Conservation (phyloP, 1,140 invertebrate genomes). For the Caenorhabditis briggsae region DNA sequence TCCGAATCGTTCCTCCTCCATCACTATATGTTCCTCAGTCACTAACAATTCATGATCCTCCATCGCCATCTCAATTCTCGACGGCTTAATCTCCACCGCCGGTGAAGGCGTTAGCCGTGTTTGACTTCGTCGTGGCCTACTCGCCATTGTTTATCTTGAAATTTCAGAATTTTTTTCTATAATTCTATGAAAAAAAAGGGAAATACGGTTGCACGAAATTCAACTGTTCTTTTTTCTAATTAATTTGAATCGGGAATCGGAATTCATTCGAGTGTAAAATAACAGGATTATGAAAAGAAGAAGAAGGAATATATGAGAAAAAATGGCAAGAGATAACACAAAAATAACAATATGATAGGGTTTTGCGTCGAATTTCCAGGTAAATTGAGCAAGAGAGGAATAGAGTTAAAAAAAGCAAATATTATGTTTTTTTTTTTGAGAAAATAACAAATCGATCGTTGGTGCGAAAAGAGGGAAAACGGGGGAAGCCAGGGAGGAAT, state of each 20-base stretch:
- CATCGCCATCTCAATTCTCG: background rate
- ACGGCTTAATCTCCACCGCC: background rate
- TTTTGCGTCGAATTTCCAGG: slow-evolving; percentile 4
- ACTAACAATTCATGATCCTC: too few relatives aligned
- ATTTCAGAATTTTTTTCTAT: background rate
- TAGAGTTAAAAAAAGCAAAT: background rate
- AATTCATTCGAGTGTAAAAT: background rate
- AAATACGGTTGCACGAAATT: too few relatives aligned
- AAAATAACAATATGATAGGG: background rate
- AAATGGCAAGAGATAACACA: slow-evolving; percentile 45
- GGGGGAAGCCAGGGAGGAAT: background rate
- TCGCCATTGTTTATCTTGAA: slow-evolving; percentile 7
- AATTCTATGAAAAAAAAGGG: background rate
- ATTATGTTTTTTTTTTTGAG: background rate
- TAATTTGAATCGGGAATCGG: too few relatives aligned
- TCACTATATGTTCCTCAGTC: too few relatives aligned
- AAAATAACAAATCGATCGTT: slow-evolving; percentile 17
- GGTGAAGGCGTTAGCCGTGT: background rate
- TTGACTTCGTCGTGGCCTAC: background rate
- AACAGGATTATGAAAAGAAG: background rate
- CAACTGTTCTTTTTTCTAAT: too few relatives aligned
- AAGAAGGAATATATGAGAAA: background rate
- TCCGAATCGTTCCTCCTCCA: background rate
- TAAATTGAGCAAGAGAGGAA: slow-evolving; percentile 4
- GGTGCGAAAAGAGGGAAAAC: background rate